phyloP scores from a whole-genome alignment of 1,140 invertebrate genomes.

The Ylistrum balloti region DNA sequence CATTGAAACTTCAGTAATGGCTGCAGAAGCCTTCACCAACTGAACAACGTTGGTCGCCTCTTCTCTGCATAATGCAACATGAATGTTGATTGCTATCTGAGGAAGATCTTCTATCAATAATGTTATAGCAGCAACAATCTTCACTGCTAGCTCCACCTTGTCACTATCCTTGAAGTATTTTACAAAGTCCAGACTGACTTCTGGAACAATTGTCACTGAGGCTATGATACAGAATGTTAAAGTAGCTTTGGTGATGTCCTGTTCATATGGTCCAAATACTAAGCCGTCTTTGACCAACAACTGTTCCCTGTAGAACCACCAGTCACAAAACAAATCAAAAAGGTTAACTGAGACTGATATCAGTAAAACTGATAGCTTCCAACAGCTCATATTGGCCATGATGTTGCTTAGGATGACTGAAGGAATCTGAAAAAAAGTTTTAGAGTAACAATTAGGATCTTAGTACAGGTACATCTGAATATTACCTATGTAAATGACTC shows the following conservation, averaged over 20 bases:
- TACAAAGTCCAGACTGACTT: not conserved
- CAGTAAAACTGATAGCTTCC: not conserved
- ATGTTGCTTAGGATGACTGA: too few species aligned
- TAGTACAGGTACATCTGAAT: too few species aligned
- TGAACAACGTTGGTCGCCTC: not conserved
- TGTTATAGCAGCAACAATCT: not conserved
- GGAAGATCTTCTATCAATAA: constrained; percentile 20
- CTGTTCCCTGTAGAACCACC: not conserved
- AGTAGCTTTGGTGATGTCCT: not conserved
- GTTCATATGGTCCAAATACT: not conserved
- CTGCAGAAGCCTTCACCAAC: not conserved
- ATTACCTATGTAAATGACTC: too few species aligned
- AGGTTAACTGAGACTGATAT: not conserved
- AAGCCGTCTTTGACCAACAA: not conserved
- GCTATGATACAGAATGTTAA: not conserved
- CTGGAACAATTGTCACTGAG: not conserved
- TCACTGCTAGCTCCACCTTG: not conserved
- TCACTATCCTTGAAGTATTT: not conserved
- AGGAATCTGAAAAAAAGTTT: too few species aligned
- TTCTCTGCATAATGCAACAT: not conserved
- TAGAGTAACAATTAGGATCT: too few species aligned
- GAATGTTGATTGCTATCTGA: not conserved
- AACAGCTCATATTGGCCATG: not conserved
- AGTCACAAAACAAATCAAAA: constrained; percentile 39
- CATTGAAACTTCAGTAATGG: not conserved